Conservation (phyloP, 2,797 vertebrate genomes). For the Myripristis jacobus region DNA sequence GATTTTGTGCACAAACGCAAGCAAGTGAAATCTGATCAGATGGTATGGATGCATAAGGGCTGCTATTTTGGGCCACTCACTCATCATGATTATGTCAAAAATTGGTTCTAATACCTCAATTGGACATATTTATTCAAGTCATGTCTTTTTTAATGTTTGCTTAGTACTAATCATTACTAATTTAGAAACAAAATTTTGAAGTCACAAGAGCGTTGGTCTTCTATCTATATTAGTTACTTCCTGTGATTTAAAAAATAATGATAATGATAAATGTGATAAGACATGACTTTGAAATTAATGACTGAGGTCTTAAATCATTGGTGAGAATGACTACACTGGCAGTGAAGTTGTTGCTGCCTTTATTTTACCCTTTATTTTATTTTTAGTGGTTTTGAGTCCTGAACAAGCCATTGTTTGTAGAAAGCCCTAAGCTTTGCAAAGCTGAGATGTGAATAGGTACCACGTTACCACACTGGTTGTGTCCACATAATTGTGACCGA, state of each 20-base stretch:
- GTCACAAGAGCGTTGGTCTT: not conserved
- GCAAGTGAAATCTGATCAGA: constrained; percentile 40
- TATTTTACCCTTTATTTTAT: constrained; percentile 1
- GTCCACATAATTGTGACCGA: constrained; percentile 38
- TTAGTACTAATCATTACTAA: not conserved
- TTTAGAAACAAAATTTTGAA: constrained; percentile 40
- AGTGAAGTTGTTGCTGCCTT: constrained; percentile 25
- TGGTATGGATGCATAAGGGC: constrained; percentile 57
- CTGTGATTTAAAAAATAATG: not conserved
- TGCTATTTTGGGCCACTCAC: constrained; percentile 34
- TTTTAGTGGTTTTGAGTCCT: constrained; percentile 8
- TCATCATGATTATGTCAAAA: constrained; percentile 20
- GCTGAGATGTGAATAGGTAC: constrained; percentile 27
- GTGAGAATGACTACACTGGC: constrained; percentile 15
- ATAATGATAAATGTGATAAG: not conserved
- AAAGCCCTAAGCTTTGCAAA: constrained; percentile 13
- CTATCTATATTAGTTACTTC: not conserved
- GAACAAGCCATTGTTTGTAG: constrained; percentile 19
- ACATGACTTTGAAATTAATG: constrained; percentile 8
- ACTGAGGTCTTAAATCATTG: not conserved
- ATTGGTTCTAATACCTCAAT: constrained; percentile 19
- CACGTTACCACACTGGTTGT: constrained; percentile 15
- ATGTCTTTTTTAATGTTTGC: constrained; percentile 8
- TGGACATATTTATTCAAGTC: constrained; percentile 32
- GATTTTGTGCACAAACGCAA: constrained; percentile 11